phyloP scores from a whole-genome alignment of 2,113 vertebrate species.

The Etia nguti region DNA sequence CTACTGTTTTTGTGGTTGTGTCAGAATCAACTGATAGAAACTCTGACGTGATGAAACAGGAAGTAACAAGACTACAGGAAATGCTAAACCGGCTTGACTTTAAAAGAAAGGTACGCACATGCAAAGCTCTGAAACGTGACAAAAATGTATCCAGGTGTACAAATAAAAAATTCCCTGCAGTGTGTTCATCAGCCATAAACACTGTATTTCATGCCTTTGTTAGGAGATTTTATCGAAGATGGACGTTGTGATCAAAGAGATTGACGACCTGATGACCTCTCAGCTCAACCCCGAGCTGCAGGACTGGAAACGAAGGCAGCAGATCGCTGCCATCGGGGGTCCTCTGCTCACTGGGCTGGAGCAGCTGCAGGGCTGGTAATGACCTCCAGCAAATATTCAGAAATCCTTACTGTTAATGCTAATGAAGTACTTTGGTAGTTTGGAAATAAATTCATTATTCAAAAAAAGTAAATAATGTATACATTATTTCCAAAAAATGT shows the following conservation, averaged over 20 bases:
- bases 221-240: constrained; percentile 91
- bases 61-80: constrained; percentile 86
- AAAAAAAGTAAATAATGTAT: neutral
- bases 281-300: constrained; percentile 85
- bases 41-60: constrained; percentile 81
- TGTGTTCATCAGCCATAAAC: neutral
- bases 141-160: neutral
- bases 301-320: constrained; percentile 92
- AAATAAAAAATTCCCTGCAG: neutral
- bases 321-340: constrained; percentile 90
- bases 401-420: neutral
- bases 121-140: neutral
- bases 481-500: neutral
- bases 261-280: constrained; percentile 81
- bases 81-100: constrained; percentile 95
- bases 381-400: neutral
- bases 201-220: neutral
- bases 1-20: neutral
- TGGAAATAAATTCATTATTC: neutral
- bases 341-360: constrained; percentile 86
- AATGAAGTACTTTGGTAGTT: accelerated
- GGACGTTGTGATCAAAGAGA: constrained; percentile 84
- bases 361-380: constrained; percentile 94
- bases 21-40: constrained; percentile 85
- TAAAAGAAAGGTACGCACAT: constrained; percentile 83